Evolutionary conservation across 2,888 invertebrate genomes (phyloP).

Genomic region (Polietes domitor): DNA sequence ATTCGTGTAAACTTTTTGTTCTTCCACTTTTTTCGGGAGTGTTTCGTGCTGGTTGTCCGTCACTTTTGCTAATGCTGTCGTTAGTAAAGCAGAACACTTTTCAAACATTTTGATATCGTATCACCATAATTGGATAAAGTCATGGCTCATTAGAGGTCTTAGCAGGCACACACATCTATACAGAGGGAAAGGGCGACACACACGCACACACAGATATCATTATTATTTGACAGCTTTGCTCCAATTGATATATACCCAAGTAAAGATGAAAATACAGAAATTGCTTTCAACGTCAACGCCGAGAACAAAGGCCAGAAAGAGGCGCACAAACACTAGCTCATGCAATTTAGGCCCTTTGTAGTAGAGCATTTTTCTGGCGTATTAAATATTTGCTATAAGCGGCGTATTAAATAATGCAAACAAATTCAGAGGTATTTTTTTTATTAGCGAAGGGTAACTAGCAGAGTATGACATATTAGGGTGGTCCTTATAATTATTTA

Average conservation of each 20-base stretch:
- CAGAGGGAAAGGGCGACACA: not conserved
- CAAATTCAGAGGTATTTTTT: too few relatives aligned
- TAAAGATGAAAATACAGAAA: conserved; percentile 43
- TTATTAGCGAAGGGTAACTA: too few relatives aligned
- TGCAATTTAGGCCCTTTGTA: too few relatives aligned
- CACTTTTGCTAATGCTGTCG: not conserved
- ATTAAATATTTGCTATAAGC: too few relatives aligned
- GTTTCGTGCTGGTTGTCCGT: not conserved
- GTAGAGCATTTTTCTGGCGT: too few relatives aligned
- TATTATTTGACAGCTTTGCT: conserved; percentile 42
- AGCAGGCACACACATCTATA: conserved; percentile 2
- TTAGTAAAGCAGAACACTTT: conserved; percentile 40
- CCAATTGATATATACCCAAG: conserved; percentile 33
- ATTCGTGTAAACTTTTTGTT: not conserved
- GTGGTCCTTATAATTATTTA: too few relatives aligned
- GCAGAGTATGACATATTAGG: too few relatives aligned
- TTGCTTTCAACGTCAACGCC: conserved; percentile 1
- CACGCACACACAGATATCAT: not conserved
- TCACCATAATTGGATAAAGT: conserved; percentile 50
- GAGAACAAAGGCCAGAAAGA: too few relatives aligned
- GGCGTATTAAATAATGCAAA: too few relatives aligned
- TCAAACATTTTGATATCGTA: conserved; percentile 27
- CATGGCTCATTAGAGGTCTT: conserved; percentile 52
- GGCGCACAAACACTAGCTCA: too few relatives aligned
- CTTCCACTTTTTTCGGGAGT: not conserved